Conservation (phyloP, 2,113 vertebrate species). For the Dicentrarchus labrax region DNA sequence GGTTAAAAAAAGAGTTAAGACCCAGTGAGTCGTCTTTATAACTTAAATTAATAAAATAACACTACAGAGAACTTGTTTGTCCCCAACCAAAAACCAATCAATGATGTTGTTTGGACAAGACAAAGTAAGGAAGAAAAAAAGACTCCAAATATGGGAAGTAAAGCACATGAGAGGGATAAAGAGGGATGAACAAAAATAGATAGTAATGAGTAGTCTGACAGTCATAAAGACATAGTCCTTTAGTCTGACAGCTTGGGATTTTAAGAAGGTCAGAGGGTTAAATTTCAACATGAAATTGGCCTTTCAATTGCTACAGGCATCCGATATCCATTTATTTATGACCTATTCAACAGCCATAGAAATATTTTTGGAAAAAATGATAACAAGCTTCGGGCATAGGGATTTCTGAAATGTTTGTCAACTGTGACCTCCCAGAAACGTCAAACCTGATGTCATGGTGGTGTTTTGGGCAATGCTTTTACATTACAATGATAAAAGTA, state of each 20-base stretch:
- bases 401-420: neutral
- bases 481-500: too few species aligned
- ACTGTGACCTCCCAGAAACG: neutral
- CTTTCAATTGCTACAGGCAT: neutral
- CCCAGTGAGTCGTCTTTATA: neutral
- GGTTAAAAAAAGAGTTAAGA: neutral
- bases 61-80: neutral
- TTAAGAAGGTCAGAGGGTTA: neutral
- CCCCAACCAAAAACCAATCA: neutral
- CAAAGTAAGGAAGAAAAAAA: neutral
- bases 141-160: neutral
- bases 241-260: neutral
- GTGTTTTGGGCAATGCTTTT: neutral
- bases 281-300: neutral
- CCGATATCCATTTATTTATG: neutral
- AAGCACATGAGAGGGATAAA: neutral
- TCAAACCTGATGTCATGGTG: neutral
- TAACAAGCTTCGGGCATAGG: neutral
- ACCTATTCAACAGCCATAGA: neutral
- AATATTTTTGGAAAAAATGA: neutral
- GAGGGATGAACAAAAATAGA: conserved; percentile 1
- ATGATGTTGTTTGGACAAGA: neutral
- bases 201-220: neutral
- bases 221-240: too few species aligned
- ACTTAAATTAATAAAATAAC: conserved; percentile 1